Percentiles rank a stretch among this genome's conserved stretches.
Evolutionary conservation across 1,140 invertebrate genomes (phyloP).

Genomic region (Ditylenchus dipsaci): DNA sequence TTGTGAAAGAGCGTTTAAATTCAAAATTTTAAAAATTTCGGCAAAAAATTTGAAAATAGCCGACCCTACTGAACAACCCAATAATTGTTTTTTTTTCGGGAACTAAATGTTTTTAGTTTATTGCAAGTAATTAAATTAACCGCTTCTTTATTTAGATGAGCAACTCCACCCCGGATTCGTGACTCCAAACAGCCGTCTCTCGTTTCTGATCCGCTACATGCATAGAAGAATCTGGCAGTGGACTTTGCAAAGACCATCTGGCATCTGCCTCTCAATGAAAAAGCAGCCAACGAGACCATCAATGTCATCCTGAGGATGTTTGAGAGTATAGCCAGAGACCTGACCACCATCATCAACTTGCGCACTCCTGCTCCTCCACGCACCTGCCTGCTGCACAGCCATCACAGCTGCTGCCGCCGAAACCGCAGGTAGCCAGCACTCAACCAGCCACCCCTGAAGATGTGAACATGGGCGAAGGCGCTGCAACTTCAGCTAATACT

Average conservation of each 20-base stretch:
- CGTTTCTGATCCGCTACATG: conserved; percentile 10
- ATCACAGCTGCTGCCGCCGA: background rate
- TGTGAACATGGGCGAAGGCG: conserved; percentile 7
- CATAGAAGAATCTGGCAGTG: conserved; percentile 25
- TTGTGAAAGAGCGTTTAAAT: too few species aligned
- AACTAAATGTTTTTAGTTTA: too few species aligned
- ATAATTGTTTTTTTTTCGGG: background rate
- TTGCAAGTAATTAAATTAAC: too few species aligned
- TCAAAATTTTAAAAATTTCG: too few species aligned
- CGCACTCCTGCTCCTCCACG: background rate
- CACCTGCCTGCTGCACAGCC: conserved; percentile 1
- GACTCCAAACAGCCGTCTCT: conserved; percentile 18
- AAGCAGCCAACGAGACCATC: conserved; percentile 22
- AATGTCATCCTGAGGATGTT: conserved; percentile 23
- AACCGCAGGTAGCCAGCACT: background rate
- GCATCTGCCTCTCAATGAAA: conserved; percentile 24
- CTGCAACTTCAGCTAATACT: background rate
- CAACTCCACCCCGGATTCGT: background rate
- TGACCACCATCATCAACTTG: background rate
- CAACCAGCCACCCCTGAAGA: background rate
- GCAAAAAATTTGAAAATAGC: too few species aligned
- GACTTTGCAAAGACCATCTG: conserved; percentile 32
- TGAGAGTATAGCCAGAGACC: conserved; percentile 14
- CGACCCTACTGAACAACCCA: too few species aligned
- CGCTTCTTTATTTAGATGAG: too few species aligned